A percentile compares a stretch with the other conserved stretches of the same genome.
Evolutionary conservation across 2,113 vertebrate genomes (phyloP).

Genomic region (Caranx ignobilis): DNA sequence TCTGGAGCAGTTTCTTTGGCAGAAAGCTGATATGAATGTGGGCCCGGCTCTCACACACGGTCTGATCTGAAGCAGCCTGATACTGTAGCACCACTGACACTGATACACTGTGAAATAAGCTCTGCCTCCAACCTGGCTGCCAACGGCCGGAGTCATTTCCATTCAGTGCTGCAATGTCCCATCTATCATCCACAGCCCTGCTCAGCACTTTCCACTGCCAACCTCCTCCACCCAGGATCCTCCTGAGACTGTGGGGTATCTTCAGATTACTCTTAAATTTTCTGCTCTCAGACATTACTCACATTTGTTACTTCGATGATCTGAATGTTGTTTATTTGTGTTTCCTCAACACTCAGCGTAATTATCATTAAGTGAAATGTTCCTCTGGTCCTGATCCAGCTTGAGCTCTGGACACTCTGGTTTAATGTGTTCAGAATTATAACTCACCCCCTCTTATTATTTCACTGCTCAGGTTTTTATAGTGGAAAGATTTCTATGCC

Average conservation of each 20-base stretch:
- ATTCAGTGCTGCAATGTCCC: not conserved
- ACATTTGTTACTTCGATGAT: conserved; percentile 19
- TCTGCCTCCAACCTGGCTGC: conserved; percentile 23
- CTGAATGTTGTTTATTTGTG: conserved; percentile 8
- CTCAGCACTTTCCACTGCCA: not conserved
- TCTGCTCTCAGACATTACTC: not conserved
- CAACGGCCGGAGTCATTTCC: not conserved
- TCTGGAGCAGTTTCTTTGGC: conserved; percentile 19
- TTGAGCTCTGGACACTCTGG: not conserved
- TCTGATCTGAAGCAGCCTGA: conserved; percentile 11
- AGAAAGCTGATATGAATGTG: conserved; percentile 1
- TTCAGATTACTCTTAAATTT: not conserved
- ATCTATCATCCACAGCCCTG: conserved; percentile 2
- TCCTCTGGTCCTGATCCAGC: conserved; percentile 1
- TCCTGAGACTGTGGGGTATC: not conserved
- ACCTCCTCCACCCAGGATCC: conserved; percentile 11
- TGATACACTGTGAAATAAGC: conserved; percentile 45
- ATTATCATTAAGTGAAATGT: conserved; percentile 24
- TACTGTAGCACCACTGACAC: conserved; percentile 7
- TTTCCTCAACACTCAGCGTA: not conserved
- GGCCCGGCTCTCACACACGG: conserved; percentile 9
- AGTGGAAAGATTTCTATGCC: conserved; percentile 18
- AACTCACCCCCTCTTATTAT: not conserved
- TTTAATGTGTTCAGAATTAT: conserved; percentile 22
- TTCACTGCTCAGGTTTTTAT: conserved; percentile 18